A percentile compares a stretch with the other conserved stretches of the same genome.
These are phyloP conservation scores for Adelphocoris suturalis DNA, from an alignment of 2,888 invertebrate genomes.

Conservation along the genomic window DNA sequence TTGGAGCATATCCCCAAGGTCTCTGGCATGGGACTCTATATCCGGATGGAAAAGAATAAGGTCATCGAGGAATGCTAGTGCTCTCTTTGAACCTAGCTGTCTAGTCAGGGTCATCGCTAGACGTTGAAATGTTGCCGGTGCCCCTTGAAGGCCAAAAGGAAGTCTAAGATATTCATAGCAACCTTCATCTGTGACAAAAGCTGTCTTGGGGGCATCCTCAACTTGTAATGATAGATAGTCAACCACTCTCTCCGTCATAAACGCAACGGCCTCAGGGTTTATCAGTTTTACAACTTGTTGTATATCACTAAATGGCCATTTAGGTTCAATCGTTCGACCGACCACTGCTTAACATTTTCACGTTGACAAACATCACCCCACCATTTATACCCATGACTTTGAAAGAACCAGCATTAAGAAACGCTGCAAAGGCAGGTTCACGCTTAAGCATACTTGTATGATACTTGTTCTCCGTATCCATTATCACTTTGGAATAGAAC, in stretches of 20 bases:
- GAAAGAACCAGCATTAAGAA: background rate
- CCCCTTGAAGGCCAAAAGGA: no score
- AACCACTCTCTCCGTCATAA: background rate
- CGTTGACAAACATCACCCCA: background rate
- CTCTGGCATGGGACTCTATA: no score
- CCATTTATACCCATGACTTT: slow-evolving; percentile 35
- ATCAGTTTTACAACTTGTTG: background rate
- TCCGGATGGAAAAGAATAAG: no score
- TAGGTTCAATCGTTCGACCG: background rate
- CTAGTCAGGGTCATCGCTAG: no score
- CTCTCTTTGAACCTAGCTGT: no score
- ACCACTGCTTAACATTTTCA: background rate
- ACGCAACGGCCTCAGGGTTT: slow-evolving; percentile 1
- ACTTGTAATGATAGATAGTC: slow-evolving; percentile 1
- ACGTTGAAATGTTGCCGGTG: no score
- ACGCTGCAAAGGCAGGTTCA: background rate
- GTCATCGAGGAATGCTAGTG: no score
- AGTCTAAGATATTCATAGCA: no score
- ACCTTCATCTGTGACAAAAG: no score
- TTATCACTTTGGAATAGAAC: background rate
- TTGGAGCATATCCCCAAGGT: no score
- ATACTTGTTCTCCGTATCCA: background rate
- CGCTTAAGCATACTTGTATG: background rate
- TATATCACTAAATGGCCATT: background rate
- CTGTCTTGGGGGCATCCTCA: no score